Evolutionary conservation across 2,888 invertebrate species (phyloP).

Genomic region (Disparrhopalites patrizii): DNA sequence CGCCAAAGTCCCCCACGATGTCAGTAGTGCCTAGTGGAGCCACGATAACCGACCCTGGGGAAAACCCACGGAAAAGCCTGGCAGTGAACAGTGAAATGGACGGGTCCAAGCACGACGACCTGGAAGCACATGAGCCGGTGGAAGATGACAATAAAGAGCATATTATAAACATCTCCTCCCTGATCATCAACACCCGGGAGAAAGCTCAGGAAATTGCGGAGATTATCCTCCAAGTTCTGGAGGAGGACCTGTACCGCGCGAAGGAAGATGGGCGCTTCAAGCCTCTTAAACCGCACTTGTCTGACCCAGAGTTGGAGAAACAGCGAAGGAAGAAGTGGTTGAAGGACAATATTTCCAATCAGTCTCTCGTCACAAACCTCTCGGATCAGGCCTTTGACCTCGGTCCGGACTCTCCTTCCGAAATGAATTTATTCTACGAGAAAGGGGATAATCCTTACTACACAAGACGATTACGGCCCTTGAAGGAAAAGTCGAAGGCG

Average conservation of each 20-base stretch:
- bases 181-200: too few relatives aligned
- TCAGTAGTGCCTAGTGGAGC: too few relatives aligned
- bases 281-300: neutral
- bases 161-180: too few relatives aligned
- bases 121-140: too few relatives aligned
- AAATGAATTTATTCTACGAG: slow-evolving; percentile 21
- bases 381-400: slow-evolving; percentile 12
- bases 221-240: slow-evolving; percentile 33
- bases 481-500: slow-evolving; percentile 8
- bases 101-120: too few relatives aligned
- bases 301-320: slow-evolving; percentile 12
- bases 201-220: slow-evolving; percentile 37
- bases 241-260: slow-evolving; percentile 34
- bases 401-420: slow-evolving; percentile 14
- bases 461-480: neutral
- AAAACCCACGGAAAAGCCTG: too few relatives aligned
- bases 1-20: too few relatives aligned
- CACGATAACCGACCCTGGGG: too few relatives aligned
- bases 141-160: too few relatives aligned
- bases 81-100: too few relatives aligned
- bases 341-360: slow-evolving; percentile 15
- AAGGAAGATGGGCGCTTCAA: neutral
- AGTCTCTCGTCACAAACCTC: slow-evolving; percentile 16
- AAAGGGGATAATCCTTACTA: neutral
- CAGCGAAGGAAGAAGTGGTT: neutral